phyloP scores from a whole-genome alignment of 2,113 vertebrate species.

The Pelusios castaneus region DNA sequence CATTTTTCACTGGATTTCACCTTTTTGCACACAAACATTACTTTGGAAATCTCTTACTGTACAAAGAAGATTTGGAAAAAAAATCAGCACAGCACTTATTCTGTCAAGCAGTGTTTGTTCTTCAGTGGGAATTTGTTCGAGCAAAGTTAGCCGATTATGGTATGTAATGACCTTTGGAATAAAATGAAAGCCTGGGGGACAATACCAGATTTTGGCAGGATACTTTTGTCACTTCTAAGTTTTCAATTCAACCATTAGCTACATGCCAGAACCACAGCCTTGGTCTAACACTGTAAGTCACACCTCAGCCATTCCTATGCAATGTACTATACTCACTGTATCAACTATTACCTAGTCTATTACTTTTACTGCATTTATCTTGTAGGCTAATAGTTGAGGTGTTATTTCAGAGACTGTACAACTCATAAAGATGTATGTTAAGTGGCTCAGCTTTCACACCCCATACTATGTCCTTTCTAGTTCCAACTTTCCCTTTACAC shows the following conservation, averaged over 20 bases:
- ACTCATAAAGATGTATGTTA: conserved; percentile 8
- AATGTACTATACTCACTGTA: neutral
- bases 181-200: conserved; percentile 45
- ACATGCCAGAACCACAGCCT: conserved; percentile 36
- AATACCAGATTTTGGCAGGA: conserved; percentile 56
- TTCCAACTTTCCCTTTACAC: neutral
- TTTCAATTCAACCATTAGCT: conserved; percentile 42
- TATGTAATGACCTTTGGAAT: conserved; percentile 51
- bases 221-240: conserved; percentile 35
- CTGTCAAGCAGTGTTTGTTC: conserved; percentile 48
- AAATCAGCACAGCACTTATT: conserved; percentile 29
- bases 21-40: neutral
- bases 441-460: neutral
- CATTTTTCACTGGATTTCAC: conserved; percentile 47
- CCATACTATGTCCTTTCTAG: neutral
- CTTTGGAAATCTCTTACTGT: neutral
- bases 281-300: conserved; percentile 35
- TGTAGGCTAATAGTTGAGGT: neutral
- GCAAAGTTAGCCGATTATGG: conserved; percentile 18
- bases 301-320: conserved; percentile 28
- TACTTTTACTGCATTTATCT: neutral
- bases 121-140: conserved; percentile 46
- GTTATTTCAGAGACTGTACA: neutral
- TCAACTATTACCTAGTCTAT: neutral
- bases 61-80: conserved; percentile 9